Evolutionary conservation across 1,140 invertebrate genomes (phyloP).

Genomic region (Drosophila obscura): DNA sequence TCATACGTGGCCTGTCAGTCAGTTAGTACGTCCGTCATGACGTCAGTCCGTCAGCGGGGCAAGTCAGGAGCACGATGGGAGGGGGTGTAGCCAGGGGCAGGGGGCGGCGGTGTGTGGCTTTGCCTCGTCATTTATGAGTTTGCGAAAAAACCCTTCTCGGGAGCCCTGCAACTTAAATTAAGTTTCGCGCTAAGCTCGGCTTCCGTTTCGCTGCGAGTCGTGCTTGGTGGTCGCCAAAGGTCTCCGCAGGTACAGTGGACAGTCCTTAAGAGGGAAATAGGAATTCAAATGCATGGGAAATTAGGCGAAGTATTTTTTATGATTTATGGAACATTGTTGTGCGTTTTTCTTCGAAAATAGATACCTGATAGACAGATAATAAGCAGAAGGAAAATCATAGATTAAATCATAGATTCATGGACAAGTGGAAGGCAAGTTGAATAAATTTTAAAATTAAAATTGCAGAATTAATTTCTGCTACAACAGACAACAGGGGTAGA

Average conservation of each 20-base stretch:
- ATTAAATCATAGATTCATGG: too few species aligned
- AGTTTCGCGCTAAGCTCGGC: slow-evolving; percentile 74
- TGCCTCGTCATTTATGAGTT: slow-evolving; percentile 46
- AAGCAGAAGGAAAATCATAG: too few species aligned
- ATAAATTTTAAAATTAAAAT: too few species aligned
- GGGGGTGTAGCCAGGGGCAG: slow-evolving; percentile 3
- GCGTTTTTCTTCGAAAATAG: too few species aligned
- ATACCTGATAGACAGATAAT: too few species aligned
- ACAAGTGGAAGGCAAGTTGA: too few species aligned
- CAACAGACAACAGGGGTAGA: too few species aligned
- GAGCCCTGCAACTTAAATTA: slow-evolving; percentile 63
- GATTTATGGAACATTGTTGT: too few species aligned
- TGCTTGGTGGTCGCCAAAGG: slow-evolving; percentile 33
- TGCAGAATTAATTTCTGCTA: too few species aligned
- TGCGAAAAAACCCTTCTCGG: slow-evolving; percentile 26
- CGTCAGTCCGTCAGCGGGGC: slow-evolving; percentile 20
- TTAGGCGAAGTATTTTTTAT: neutral
- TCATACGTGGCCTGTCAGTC: slow-evolving; percentile 50
- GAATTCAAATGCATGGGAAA: neutral
- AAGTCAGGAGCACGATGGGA: slow-evolving; percentile 3
- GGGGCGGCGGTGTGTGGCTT: neutral
- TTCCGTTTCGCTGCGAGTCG: slow-evolving; percentile 59
- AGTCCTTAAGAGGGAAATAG: slow-evolving; percentile 16
- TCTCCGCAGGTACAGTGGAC: slow-evolving; percentile 46
- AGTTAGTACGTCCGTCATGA: slow-evolving; percentile 30